Percentiles rank a stretch among this genome's conserved stretches.
phyloP scores from a whole-genome alignment of 1,140 invertebrate species.

The Diploscapter pachys region DNA sequence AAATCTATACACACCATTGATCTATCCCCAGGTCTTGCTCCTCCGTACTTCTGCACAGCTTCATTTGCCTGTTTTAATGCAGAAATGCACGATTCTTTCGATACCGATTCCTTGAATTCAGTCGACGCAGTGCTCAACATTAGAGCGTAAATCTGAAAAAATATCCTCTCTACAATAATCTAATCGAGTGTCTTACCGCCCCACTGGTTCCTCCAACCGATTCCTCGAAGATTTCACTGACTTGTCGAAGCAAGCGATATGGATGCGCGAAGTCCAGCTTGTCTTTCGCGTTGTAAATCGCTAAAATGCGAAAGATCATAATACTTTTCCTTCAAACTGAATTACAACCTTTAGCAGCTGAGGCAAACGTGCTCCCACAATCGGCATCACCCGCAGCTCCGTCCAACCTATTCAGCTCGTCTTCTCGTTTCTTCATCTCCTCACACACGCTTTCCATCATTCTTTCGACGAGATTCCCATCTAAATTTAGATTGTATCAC shows the following conservation, averaged over 20 bases:
- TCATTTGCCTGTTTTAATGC: conserved; percentile 62
- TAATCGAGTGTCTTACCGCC: conserved; percentile 48
- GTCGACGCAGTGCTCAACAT: conserved; percentile 38
- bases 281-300: conserved; percentile 9
- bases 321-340: conserved; percentile 45
- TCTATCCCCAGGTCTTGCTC: conserved; percentile 72
- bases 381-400: conserved; percentile 77
- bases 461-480: not conserved
- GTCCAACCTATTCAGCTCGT: conserved; percentile 71
- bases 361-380: conserved; percentile 72
- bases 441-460: conserved; percentile 30
- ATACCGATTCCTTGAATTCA: conserved; percentile 26
- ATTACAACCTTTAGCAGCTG: conserved; percentile 66
- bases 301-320: conserved; percentile 16
- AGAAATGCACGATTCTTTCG: not conserved
- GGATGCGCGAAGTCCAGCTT: conserved; percentile 6
- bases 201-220: conserved; percentile 61
- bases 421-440: conserved; percentile 65
- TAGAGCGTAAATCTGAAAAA: conserved; percentile 44
- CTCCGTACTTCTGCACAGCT: conserved; percentile 71
- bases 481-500: not conserved
- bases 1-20: conserved; percentile 67
- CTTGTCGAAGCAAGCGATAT: conserved; percentile 41
- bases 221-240: conserved; percentile 57
- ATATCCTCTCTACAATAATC: not conserved